A percentile compares a stretch with the other conserved stretches of the same genome.
These are phyloP conservation scores for Luperina testacea DNA, from an alignment of 2,888 invertebrate species.

Conservation along the genomic window DNA sequence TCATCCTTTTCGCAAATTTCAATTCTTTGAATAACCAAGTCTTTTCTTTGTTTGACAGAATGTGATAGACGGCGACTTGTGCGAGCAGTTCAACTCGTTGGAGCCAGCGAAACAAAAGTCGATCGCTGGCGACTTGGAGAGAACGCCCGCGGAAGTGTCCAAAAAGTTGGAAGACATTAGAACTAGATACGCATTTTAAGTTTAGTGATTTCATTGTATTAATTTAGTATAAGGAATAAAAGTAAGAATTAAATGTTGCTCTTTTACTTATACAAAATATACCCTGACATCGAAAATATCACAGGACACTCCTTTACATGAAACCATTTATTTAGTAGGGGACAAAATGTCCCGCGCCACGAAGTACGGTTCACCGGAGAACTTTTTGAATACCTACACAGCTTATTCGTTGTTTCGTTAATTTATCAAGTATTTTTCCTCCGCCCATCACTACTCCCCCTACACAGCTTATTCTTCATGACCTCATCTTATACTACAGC, in stretches of 20 bases:
- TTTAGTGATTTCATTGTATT: slow-evolving; percentile 61
- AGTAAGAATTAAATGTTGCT: slow-evolving; percentile 34
- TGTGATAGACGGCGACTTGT: slow-evolving; percentile 99
- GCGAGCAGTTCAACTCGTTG: slow-evolving; percentile 99
- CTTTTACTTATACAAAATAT: slow-evolving; percentile 29
- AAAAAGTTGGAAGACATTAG: slow-evolving; percentile 99
- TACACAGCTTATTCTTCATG: background rate
- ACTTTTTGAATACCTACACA: background rate
- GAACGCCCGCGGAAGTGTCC: slow-evolving; percentile 98
- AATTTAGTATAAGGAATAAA: slow-evolving; percentile 66
- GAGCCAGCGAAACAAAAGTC: slow-evolving; percentile 98
- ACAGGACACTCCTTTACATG: background rate
- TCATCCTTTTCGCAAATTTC: background rate
- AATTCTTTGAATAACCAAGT: background rate
- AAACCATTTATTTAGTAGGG: background rate
- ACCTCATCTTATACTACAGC: too few relatives aligned
- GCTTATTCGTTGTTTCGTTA: background rate
- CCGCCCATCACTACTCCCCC: background rate
- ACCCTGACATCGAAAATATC: background rate
- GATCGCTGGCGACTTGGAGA: slow-evolving; percentile 98
- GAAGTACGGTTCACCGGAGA: background rate
- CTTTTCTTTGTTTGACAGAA: slow-evolving; percentile 91
- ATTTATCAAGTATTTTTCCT: background rate
- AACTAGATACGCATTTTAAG: slow-evolving; percentile 99
- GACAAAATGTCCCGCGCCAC: background rate